Evolutionary conservation across 2,888 invertebrate genomes (phyloP).

Genomic region (Apamea crenata): DNA sequence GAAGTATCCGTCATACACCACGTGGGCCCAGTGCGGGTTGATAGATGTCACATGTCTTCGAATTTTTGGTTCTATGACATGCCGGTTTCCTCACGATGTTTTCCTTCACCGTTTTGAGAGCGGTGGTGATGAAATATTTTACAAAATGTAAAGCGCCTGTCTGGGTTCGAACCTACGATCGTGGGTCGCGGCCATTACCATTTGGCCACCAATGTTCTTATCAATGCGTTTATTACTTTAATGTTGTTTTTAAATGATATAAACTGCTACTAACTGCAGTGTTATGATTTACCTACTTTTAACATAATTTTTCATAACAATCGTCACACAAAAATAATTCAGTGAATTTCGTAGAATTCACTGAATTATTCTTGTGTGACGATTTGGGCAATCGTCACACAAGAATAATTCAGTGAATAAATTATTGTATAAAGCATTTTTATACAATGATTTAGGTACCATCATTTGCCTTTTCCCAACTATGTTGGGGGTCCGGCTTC

Average conservation of each 20-base stretch:
- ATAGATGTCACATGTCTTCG: background rate
- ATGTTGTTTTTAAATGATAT: background rate
- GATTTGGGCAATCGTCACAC: too few species aligned
- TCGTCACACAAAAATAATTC: too few species aligned
- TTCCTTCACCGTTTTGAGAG: background rate
- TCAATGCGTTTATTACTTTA: background rate
- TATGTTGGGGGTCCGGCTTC: background rate
- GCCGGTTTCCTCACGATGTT: background rate
- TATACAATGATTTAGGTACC: background rate
- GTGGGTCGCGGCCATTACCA: background rate
- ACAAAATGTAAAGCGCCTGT: background rate
- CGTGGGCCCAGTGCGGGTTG: background rate
- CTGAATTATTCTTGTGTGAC: background rate
- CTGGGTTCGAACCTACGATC: background rate
- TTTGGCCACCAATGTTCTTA: background rate
- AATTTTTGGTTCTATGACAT: background rate
- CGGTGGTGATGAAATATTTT: background rate
- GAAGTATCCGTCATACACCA: background rate
- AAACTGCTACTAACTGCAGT: too few species aligned
- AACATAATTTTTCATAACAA: too few species aligned
- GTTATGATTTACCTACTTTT: too few species aligned
- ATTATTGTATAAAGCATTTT: too few species aligned
- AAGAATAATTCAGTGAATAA: too few species aligned
- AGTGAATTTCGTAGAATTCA: too few species aligned
- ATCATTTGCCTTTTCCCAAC: background rate